Conservation (phyloP, 2,888 invertebrate species). For the Lasius fuliginosus region DNA sequence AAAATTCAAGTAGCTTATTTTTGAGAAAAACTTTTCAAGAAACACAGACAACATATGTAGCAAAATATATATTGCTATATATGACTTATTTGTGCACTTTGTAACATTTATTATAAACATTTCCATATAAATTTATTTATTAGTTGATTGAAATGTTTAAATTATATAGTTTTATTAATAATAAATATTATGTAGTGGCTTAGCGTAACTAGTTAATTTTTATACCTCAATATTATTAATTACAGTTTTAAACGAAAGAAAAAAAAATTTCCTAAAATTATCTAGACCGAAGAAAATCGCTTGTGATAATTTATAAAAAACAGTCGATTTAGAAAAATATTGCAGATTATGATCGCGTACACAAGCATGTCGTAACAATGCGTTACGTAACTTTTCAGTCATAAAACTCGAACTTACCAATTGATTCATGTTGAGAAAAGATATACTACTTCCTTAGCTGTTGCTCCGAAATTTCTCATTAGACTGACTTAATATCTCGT, state of each 20-base stretch:
- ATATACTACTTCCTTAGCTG: conserved; percentile 45
- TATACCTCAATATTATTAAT: neutral
- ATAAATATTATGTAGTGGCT: neutral
- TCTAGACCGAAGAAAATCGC: neutral
- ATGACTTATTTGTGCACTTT: neutral
- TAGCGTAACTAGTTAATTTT: neutral
- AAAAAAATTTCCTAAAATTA: neutral
- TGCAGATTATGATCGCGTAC: neutral
- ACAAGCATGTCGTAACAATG: neutral
- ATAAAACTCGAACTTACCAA: conserved; percentile 70
- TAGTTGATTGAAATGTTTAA: neutral
- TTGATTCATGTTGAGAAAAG: conserved; percentile 68
- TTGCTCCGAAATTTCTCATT: conserved; percentile 65
- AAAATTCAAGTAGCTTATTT: too few species aligned
- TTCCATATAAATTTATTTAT: neutral
- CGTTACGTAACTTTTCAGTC: conserved; percentile 6
- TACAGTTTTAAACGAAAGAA: neutral
- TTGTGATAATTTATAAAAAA: neutral
- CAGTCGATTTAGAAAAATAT: conserved; percentile 1
- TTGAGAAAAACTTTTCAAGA: too few species aligned
- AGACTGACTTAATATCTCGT: conserved; percentile 77
- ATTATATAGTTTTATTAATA: neutral
- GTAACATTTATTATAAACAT: neutral
- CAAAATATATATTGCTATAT: neutral
- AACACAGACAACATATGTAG: neutral